phyloP scores from a whole-genome alignment of 2,113 vertebrate species.

The Sterrhoptilus dennistouni region DNA sequence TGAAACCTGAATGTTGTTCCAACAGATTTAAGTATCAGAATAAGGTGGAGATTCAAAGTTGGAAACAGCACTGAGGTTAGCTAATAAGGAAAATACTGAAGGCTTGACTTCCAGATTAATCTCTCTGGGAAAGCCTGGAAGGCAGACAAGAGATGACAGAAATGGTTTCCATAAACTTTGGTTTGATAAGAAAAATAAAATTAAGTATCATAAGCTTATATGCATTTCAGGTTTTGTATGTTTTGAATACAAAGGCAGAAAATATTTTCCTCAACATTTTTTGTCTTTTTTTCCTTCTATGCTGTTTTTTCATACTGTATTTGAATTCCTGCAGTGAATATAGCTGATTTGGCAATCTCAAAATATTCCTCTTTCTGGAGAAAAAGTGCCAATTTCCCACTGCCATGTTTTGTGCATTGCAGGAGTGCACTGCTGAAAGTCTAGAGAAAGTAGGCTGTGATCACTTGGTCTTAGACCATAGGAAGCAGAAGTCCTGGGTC shows the following conservation, averaged over 20 bases:
- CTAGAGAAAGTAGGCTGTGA: background rate
- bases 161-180: background rate
- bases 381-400: background rate
- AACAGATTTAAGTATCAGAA: background rate
- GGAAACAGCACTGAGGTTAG: background rate
- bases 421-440: background rate
- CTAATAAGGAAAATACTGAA: background rate
- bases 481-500: background rate
- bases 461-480: background rate
- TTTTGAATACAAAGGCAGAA: background rate
- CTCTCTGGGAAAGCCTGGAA: background rate
- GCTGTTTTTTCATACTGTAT: background rate
- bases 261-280: background rate
- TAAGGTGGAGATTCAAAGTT: background rate
- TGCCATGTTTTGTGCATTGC: background rate
- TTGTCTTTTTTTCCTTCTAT: background rate
- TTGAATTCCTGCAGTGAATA: background rate
- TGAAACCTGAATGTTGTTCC: background rate
- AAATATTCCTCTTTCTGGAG: background rate
- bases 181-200: background rate
- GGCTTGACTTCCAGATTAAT: background rate
- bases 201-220: background rate
- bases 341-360: background rate
- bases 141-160: background rate
- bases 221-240: background rate